Conservation (phyloP, 2,888 invertebrate genomes). For the Sipha maydis region DNA sequence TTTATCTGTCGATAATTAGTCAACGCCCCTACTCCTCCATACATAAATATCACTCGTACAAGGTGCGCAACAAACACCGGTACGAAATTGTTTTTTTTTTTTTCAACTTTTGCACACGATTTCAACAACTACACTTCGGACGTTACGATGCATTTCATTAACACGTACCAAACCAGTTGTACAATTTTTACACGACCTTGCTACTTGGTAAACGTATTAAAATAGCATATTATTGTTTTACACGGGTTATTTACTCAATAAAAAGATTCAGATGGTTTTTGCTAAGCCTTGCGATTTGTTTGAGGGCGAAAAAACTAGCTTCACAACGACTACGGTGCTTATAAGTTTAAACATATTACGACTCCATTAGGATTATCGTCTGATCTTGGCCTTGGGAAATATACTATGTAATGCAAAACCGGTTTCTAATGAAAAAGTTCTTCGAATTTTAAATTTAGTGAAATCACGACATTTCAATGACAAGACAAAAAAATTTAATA, state of each 20-base stretch:
- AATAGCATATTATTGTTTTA: background rate
- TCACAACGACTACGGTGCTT: background rate
- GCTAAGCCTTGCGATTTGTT: background rate
- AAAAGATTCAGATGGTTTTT: background rate
- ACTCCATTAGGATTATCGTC: background rate
- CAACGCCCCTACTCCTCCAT: too few relatives aligned
- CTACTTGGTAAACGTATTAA: background rate
- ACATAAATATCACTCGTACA: too few relatives aligned
- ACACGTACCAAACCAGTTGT: too few relatives aligned
- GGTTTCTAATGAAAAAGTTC: background rate
- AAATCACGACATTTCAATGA: conserved; percentile 17
- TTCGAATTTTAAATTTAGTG: background rate
- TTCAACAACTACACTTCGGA: too few relatives aligned
- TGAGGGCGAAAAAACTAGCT: background rate
- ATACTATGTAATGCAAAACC: conserved; percentile 16
- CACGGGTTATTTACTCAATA: background rate
- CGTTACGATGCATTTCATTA: too few relatives aligned
- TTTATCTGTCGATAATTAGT: too few relatives aligned
- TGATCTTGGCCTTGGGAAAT: conserved; percentile 42
- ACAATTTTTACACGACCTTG: background rate
- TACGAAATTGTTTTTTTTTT: too few relatives aligned
- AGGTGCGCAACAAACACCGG: too few relatives aligned
- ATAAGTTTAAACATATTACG: background rate
- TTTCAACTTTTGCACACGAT: too few relatives aligned
- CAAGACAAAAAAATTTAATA: background rate